Conservation (phyloP, 2,797 vertebrate genomes). For the Chelonia mydas region DNA sequence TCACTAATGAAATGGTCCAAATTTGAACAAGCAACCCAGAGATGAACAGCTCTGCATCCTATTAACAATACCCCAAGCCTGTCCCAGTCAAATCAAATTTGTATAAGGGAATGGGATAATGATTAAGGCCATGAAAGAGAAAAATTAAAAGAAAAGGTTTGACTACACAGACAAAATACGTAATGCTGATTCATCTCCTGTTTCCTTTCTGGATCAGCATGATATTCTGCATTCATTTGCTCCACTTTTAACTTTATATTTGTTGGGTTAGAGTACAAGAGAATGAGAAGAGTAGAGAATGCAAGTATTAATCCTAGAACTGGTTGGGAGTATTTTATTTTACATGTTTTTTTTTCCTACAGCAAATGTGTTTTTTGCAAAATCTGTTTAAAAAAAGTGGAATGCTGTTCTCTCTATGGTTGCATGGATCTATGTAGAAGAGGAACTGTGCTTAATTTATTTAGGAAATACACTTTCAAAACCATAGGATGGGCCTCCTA, state of each 20-base stretch:
- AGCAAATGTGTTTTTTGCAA: not conserved
- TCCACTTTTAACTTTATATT: not conserved
- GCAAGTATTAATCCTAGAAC: not conserved
- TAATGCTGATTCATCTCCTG: not conserved
- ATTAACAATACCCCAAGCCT: not conserved
- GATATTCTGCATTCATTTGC: not conserved
- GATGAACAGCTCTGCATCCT: conserved; percentile 32
- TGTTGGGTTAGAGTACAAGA: not conserved
- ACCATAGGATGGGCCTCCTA: not conserved
- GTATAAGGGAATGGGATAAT: not conserved
- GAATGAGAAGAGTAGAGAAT: not conserved
- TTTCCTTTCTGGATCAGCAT: not conserved
- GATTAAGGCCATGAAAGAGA: not conserved
- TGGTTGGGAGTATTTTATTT: not conserved
- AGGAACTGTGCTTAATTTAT: not conserved
- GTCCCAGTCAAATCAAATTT: not conserved
- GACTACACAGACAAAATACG: not conserved
- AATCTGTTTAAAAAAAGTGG: not conserved
- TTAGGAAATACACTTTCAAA: not conserved
- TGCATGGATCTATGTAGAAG: not conserved
- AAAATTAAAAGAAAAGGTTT: not conserved
- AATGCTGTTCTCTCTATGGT: not conserved
- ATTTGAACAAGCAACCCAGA: conserved; percentile 5
- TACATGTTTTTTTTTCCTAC: not conserved
- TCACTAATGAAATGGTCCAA: not conserved